A percentile compares a stretch with the other conserved stretches of the same genome.
Conservation (phyloP, 2,113 vertebrate species). For the Zosterops borbonicus region DNA sequence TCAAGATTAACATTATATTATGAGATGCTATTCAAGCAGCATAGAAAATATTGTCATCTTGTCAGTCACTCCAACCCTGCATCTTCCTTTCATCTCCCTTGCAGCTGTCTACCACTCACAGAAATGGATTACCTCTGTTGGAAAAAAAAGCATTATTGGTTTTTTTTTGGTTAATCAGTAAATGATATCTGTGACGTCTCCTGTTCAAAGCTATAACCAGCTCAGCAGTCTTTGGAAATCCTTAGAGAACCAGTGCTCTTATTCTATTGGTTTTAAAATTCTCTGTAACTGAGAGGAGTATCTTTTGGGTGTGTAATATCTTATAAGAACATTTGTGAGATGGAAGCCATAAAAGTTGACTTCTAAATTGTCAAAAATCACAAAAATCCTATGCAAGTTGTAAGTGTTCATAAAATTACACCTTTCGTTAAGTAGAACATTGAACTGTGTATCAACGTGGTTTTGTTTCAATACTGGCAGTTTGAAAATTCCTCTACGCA, state of each 20-base stretch:
- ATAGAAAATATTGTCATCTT: background rate
- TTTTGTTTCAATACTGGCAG: background rate
- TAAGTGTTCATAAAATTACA: background rate
- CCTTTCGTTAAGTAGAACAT: background rate
- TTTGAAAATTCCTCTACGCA: background rate
- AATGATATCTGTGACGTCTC: background rate
- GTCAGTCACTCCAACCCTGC: background rate
- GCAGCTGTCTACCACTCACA: background rate
- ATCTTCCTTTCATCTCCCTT: conserved; percentile 35
- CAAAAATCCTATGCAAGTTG: background rate
- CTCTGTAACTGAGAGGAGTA: background rate
- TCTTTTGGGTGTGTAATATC: background rate
- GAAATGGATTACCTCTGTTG: background rate
- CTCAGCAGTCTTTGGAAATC: background rate
- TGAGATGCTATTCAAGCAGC: background rate
- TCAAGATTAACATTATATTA: background rate
- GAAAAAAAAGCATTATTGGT: background rate
- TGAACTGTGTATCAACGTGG: background rate
- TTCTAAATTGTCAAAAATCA: background rate
- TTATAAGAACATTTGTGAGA: background rate
- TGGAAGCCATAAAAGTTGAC: background rate
- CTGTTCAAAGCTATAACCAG: background rate
- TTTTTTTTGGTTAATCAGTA: background rate
- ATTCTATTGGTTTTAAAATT: background rate
- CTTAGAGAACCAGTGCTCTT: background rate